Base-by-base conservation (phyloP, 2,797 vertebrate species). In the Parauchenoglanis punctatus region DNA sequence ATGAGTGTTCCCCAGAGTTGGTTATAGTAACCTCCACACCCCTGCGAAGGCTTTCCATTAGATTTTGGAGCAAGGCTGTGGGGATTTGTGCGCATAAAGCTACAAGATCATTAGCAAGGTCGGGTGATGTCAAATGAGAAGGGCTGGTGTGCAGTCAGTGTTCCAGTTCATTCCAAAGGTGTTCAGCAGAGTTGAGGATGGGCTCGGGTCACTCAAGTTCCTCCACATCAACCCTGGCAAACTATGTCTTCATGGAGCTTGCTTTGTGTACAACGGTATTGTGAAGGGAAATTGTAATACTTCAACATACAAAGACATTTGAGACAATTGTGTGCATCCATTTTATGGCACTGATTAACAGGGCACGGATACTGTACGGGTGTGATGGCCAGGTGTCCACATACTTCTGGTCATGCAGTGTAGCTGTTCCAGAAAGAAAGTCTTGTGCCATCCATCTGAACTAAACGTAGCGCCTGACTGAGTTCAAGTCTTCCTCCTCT, bases 401-500 rank as follows among this genome's bases (percentile, higher is more conserved):
- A 54, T 67, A 54, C 63, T 23, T 52, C 31, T 67, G 46, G 2
- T 15, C 46, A 25, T 3, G 3, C 1, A 35, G 8, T 23, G n/a
- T 23, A 23, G 4, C 0, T 31, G 4, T 52, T 23, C 31, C 46
- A 31, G 28, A 83, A 67, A 3, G 7, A 59, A 81, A n/a, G 28
- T 80, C 54, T 23, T 20, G 46, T 3, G 20, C 58, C 63, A 35
- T 83, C 46, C 18, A 54, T 46, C 44, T 76, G 31, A 31, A 13
- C 31, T 61, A 68, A 65, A 88, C 17, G n/a, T 31, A 20, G 31
- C 28, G 31, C 18, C 77, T 59, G 80, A 65, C 35, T 54, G 40
- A 81, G 59, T 61, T 44, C 35, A 15, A 65, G 80, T 59, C 63
- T 61, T 72, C 46, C 54, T 84, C 17, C 54, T 83, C 81, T 84